Percentiles rank a stretch among this genome's conserved stretches.
phyloP scores from a whole-genome alignment of 2,797 vertebrate genomes.

The Acestrorhynchus altus region DNA sequence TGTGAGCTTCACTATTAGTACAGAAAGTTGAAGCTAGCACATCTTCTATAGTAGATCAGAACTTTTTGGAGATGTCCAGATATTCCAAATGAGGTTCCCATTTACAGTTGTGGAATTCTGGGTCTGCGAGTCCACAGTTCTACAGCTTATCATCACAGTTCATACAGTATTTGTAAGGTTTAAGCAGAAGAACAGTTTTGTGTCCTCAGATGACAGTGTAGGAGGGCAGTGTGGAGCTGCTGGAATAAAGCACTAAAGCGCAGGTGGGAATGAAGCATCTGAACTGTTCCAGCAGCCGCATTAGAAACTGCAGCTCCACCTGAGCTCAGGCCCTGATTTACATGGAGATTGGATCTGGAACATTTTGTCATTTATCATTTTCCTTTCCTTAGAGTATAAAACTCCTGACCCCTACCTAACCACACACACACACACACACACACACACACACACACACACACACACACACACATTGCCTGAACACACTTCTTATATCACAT shows the following conservation, averaged over 20 bases:
- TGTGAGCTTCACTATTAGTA: too few relatives aligned
- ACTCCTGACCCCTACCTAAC: not conserved
- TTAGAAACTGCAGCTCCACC: not conserved
- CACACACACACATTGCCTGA: too few relatives aligned
- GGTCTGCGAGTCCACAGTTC: too few relatives aligned
- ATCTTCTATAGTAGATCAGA: too few relatives aligned
- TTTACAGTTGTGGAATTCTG: too few relatives aligned
- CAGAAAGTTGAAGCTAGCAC: too few relatives aligned
- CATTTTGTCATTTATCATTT: conserved; percentile 37
- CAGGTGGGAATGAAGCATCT: not conserved
- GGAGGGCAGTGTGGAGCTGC: not conserved
- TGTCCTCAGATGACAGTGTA: not conserved
- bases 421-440: not conserved
- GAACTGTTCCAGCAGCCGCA: conserved; percentile 5
- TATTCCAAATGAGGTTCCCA: too few relatives aligned
- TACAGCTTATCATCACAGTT: not conserved
- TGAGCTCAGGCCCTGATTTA: conserved; percentile 44
- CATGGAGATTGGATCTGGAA: conserved; percentile 58
- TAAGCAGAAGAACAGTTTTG: not conserved
- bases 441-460: not conserved
- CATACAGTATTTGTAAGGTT: too few relatives aligned
- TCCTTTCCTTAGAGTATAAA: not conserved
- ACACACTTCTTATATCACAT: not conserved
- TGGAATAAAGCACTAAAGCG: not conserved
- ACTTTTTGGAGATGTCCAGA: too few relatives aligned